A percentile compares a stretch with the other conserved stretches of the same genome.
phyloP scores from a whole-genome alignment of 2,888 invertebrate genomes.

The Drosophila falleni region DNA sequence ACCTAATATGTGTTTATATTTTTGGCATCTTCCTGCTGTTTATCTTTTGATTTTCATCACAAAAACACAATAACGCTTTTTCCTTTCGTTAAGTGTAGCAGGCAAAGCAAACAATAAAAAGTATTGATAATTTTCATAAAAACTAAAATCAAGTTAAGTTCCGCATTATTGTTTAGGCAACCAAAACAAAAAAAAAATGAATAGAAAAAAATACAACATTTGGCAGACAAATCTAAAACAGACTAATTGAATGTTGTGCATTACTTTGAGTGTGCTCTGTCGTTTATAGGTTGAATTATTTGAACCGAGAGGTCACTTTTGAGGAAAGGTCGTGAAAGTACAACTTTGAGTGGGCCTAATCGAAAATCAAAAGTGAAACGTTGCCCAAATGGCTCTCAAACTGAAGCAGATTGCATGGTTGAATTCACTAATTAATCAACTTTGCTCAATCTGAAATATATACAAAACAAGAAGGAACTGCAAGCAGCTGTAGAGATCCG shows the following conservation, averaged over 20 bases:
- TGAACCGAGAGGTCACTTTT: conserved; percentile 63
- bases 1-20: conserved; percentile 23
- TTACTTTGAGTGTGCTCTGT: conserved; percentile 32
- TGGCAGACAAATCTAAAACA: conserved; percentile 68
- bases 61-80: conserved; percentile 44
- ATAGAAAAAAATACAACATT: conserved; percentile 26
- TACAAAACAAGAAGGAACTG: conserved; percentile 2
- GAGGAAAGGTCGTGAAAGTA: conserved; percentile 70
- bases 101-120: conserved; percentile 48
- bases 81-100: conserved; percentile 25
- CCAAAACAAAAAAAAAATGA: conserved; percentile 19
- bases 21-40: conserved; percentile 36
- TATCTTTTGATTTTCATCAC: conserved; percentile 47
- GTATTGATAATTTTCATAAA: conserved; percentile 57
- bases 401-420: conserved; percentile 28
- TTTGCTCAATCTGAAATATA: conserved; percentile 18
- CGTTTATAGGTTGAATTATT: conserved; percentile 45
- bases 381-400: conserved; percentile 35
- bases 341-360: conserved; percentile 51
- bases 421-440: conserved; percentile 26
- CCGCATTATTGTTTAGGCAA: conserved; percentile 67
- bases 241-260: conserved; percentile 75
- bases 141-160: conserved; percentile 70
- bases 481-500: background rate
- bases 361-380: conserved; percentile 75